Percentiles rank a stretch among this genome's conserved stretches.
Conservation (phyloP, 2,797 vertebrate species). For the Myotis vivesi region DNA sequence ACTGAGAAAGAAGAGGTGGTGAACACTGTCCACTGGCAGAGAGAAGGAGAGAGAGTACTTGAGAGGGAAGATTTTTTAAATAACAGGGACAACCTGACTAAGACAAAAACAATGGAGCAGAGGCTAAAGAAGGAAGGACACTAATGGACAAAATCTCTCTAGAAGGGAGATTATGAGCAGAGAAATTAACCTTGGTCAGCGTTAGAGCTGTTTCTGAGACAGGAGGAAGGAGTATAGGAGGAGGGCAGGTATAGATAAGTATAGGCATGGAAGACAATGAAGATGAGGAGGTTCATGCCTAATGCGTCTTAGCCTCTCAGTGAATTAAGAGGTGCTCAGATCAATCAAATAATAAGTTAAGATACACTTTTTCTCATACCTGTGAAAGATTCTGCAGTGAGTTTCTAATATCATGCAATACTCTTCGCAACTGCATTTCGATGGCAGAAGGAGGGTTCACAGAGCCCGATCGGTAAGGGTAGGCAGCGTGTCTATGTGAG, state of each 20-base stretch:
- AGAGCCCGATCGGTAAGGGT: constrained; percentile 71
- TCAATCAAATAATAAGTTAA: neutral
- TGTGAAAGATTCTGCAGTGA: constrained; percentile 93
- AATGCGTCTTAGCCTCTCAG: neutral
- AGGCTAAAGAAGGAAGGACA: neutral
- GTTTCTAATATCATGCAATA: constrained; percentile 94
- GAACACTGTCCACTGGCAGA: constrained; percentile 50
- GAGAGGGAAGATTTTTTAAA: neutral
- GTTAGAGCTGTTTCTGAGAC: neutral
- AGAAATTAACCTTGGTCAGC: neutral
- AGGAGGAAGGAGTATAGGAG: neutral
- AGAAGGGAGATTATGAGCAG: neutral
- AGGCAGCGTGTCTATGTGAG: constrained; percentile 77
- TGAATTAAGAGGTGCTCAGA: neutral
- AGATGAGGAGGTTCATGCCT: neutral
- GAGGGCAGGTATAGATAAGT: neutral
- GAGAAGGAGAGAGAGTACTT: neutral
- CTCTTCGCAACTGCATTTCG: constrained; percentile 95
- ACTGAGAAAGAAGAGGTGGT: constrained; percentile 60
- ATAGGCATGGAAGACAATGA: neutral
- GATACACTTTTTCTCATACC: constrained; percentile 81
- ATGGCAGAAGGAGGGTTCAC: constrained; percentile 86
- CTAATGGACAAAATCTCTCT: neutral
- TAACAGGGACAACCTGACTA: neutral
- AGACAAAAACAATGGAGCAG: neutral